Percentiles rank a stretch among this genome's conserved stretches.
Conservation (phyloP, 1,140 invertebrate genomes). For the Eueides isabella region DNA sequence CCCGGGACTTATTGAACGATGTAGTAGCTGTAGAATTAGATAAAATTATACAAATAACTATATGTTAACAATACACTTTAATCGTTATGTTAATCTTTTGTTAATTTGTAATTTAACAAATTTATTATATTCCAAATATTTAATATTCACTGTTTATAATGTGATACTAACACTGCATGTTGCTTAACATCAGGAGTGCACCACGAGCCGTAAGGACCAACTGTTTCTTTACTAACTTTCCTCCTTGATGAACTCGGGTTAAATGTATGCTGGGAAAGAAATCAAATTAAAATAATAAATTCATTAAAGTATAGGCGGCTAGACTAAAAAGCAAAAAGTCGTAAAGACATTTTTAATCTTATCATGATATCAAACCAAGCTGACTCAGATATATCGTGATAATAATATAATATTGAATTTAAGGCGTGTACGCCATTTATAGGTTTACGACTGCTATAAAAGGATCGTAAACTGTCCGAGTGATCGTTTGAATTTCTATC, state of each 20-base stretch:
- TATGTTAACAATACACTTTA: no score
- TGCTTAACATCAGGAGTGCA: constrained; percentile 60
- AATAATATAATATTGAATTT: constrained; percentile 27
- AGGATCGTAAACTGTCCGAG: constrained; percentile 43
- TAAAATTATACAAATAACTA: no score
- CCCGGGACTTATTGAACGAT: no score
- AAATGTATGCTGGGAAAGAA: constrained; percentile 60
- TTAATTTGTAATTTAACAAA: no score
- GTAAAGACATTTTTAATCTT: background rate
- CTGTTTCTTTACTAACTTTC: background rate
- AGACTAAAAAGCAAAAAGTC: background rate
- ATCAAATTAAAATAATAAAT: background rate
- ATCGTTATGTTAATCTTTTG: no score
- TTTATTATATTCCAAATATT: no score
- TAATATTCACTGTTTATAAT: background rate
- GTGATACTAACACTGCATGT: constrained; percentile 48
- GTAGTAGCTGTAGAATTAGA: no score
- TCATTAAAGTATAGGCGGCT: no score
- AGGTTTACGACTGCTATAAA: constrained; percentile 47
- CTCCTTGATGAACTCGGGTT: constrained; percentile 46
- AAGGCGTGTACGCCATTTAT: constrained; percentile 44
- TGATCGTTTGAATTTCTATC: constrained; percentile 28
- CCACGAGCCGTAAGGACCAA: constrained; percentile 57
- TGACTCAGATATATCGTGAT: background rate
- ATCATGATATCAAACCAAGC: background rate